These are phyloP conservation scores for Blastobasis lacticolella DNA, from an alignment of 2,888 invertebrate genomes.

Conservation along the genomic window DNA sequence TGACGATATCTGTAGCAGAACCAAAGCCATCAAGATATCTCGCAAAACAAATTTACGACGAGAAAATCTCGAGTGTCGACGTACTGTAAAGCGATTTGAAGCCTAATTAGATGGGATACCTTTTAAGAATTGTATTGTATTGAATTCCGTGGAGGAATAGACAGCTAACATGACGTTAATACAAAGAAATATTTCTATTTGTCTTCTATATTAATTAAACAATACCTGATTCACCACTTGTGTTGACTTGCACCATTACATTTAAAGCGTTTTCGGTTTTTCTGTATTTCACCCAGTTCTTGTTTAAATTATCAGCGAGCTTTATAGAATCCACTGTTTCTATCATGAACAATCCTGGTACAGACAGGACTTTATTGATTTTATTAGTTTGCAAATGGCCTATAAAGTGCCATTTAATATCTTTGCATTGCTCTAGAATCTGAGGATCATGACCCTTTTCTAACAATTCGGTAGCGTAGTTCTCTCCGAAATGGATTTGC, in stretches of 20 bases:
- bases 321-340: conserved; percentile 93
- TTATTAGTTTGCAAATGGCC: conserved; percentile 97
- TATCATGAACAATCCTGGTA: conserved; percentile 87
- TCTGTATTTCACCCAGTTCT: conserved; percentile 79
- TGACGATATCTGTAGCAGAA: no score
- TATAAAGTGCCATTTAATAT: conserved; percentile 98
- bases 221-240: conserved; percentile 92
- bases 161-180: not conserved
- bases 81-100: no score
- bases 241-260: conserved; percentile 96
- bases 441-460: conserved; percentile 83
- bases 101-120: no score
- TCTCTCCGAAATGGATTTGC: conserved; percentile 96
- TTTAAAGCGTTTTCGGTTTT: conserved; percentile 76
- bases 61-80: no score
- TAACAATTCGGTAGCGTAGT: conserved; percentile 92
- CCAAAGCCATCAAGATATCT: no score
- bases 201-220: not conserved
- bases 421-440: conserved; percentile 85
- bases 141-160: no score
- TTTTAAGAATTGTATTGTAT: no score
- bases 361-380: conserved; percentile 84
- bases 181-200: conserved; percentile 1
- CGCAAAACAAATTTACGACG: no score
- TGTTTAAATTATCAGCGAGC: conserved; percentile 86